phyloP scores from a whole-genome alignment of 2,797 vertebrate species.

The Dendrocincla tyrannina region DNA sequence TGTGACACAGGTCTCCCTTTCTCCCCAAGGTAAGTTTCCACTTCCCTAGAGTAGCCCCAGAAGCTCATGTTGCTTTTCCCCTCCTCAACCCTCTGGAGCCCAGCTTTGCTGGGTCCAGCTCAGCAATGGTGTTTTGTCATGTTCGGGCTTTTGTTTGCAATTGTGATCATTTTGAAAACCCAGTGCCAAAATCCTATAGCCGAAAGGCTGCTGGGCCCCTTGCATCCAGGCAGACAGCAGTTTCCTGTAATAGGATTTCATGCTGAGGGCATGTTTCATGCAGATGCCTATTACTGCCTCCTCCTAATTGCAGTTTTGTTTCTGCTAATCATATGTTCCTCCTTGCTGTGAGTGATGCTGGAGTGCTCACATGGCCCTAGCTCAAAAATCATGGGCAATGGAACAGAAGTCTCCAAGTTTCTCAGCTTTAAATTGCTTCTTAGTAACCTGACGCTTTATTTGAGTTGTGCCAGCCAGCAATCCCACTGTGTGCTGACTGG shows the following conservation, averaged over 20 bases:
- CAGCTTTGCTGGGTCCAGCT: neutral
- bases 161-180: neutral
- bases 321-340: neutral
- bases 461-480: neutral
- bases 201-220: neutral
- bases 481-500: neutral
- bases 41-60: neutral
- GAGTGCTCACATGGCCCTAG: neutral
- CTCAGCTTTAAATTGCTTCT: neutral
- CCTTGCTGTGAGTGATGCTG: neutral
- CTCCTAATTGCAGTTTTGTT: slow-evolving; percentile 49
- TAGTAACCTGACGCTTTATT: neutral
- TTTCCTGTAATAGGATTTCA: neutral
- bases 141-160: neutral
- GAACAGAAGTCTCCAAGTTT: neutral
- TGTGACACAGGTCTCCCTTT: neutral
- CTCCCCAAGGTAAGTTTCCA: neutral
- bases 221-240: neutral
- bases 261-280: slow-evolving; percentile 14
- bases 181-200: slow-evolving; percentile 7
- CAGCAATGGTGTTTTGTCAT: accelerated
- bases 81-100: accelerated
- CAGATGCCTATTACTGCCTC: slow-evolving; percentile 3
- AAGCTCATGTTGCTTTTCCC: neutral
- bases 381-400: neutral